Percentiles rank a stretch among this genome's conserved stretches.
Evolutionary conservation across 2,113 vertebrate species (phyloP).

Genomic region (Helogale parvula): DNA sequence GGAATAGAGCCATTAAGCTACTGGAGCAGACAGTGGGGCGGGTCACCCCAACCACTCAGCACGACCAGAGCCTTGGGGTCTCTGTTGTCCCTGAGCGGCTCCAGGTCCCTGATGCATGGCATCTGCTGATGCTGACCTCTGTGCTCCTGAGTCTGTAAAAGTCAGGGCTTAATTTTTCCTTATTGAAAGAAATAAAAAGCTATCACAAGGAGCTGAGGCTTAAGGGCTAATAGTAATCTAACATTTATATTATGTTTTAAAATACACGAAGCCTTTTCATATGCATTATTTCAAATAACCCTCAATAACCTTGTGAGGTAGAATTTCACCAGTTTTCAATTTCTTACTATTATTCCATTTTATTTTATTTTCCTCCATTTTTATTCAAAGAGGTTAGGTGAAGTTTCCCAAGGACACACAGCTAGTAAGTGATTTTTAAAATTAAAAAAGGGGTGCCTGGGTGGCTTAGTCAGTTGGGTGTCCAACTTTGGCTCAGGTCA

Average conservation of each 20-base stretch:
- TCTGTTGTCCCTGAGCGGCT: background rate
- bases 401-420: slow-evolving; percentile 16
- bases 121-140: background rate
- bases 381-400: background rate
- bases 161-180: background rate
- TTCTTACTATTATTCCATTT: background rate
- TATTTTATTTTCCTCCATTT: background rate
- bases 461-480: too few species aligned
- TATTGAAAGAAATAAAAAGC: slow-evolving; percentile 18
- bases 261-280: background rate
- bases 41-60: too few species aligned
- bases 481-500: too few species aligned
- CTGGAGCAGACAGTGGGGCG: background rate
- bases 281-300: background rate
- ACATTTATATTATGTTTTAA: background rate
- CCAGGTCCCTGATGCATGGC: background rate
- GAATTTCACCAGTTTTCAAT: background rate
- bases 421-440: background rate
- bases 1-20: background rate
- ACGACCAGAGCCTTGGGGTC: background rate
- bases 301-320: background rate
- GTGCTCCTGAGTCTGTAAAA: background rate
- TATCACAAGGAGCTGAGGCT: background rate
- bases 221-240: background rate
- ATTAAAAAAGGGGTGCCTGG: background rate